These are phyloP conservation scores for Gambusia yucatana DNA, from an alignment of 2,797 vertebrate genomes.

Conservation along the genomic window DNA sequence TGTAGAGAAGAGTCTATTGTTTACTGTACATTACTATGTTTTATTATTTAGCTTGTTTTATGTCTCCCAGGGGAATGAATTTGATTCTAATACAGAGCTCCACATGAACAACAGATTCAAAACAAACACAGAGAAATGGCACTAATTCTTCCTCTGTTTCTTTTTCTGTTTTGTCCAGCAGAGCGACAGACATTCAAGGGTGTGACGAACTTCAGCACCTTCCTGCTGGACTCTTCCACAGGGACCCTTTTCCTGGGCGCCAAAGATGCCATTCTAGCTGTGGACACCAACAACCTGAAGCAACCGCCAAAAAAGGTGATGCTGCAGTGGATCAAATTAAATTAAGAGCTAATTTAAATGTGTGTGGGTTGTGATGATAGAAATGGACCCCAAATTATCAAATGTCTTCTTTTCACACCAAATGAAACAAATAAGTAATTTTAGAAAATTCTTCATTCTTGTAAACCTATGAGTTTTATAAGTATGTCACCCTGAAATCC, in stretches of 20 bases:
- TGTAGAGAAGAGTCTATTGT: slow-evolving; percentile 39
- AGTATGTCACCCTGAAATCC: neutral
- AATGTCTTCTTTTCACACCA: neutral
- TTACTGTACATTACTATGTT: slow-evolving; percentile 39
- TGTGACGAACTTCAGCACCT: slow-evolving; percentile 81
- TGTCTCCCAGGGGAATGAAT: slow-evolving; percentile 21
- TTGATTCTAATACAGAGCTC: neutral
- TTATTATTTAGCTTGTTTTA: slow-evolving; percentile 46
- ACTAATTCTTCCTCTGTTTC: neutral
- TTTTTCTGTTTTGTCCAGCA: slow-evolving; percentile 2
- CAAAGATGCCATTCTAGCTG: slow-evolving; percentile 81
- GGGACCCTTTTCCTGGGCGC: slow-evolving; percentile 84
- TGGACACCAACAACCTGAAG: slow-evolving; percentile 74
- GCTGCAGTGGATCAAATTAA: no score
- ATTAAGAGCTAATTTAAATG: neutral
- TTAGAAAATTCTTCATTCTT: neutral
- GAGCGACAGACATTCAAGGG: slow-evolving; percentile 60
- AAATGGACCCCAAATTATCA: neutral
- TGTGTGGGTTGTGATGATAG: neutral
- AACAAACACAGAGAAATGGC: neutral
- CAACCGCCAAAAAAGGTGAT: slow-evolving; percentile 28
- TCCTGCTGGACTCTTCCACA: slow-evolving; percentile 79
- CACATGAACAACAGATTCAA: slow-evolving; percentile 12
- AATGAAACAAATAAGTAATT: neutral
- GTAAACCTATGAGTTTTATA: neutral